phyloP scores from a whole-genome alignment of 92 coral and sea anemone genomes.

The Umimayanthus chanpuru region DNA sequence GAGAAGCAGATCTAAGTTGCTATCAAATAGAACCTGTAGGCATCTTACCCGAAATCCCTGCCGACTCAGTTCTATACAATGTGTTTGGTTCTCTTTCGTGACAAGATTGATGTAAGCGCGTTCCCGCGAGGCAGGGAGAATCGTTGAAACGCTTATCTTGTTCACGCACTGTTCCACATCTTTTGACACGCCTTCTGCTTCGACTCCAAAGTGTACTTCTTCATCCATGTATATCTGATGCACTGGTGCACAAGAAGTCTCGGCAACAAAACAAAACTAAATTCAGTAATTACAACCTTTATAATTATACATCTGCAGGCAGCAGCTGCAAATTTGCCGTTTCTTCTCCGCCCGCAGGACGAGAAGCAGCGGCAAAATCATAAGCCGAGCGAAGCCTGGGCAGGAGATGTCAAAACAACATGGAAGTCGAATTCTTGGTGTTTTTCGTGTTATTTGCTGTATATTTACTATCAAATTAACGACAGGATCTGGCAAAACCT shows the following conservation, averaged over 20 bases:
- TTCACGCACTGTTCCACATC: constrained; percentile 83
- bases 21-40: background rate
- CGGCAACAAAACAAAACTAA: background rate
- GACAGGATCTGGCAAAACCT: background rate
- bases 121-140: constrained; percentile 70
- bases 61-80: constrained; percentile 75
- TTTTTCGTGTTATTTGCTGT: no score
- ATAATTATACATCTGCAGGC: no score
- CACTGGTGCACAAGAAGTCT: background rate
- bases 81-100: constrained; percentile 68
- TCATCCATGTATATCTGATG: constrained; percentile 51
- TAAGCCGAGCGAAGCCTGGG: no score
- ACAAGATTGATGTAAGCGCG: constrained; percentile 82
- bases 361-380: no score
- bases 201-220: constrained; percentile 92
- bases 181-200: constrained; percentile 77
- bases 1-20: background rate
- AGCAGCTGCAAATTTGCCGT: no score
- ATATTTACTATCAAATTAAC: background rate
- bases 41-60: constrained; percentile 84
- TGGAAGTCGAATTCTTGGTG: no score
- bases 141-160: constrained; percentile 67
- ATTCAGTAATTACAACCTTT: no score
- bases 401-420: no score
- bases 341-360: no score